Base-by-base conservation (phyloP, 2,113 vertebrate species). In the Callorhinus ursinus region DNA sequence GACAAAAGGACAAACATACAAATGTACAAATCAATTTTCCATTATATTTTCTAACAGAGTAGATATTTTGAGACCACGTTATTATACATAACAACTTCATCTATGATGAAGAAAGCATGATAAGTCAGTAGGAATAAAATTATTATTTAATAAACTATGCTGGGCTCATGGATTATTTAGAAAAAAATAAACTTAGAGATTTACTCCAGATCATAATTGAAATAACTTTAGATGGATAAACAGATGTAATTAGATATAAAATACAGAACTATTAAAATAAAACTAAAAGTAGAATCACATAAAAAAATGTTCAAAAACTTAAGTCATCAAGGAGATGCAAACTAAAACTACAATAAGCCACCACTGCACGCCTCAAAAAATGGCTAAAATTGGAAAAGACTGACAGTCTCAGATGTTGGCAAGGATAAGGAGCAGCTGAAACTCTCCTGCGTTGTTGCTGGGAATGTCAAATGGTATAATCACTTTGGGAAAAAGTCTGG, bases 211-310 rank as follows among this genome's bases (percentile, higher is more conserved):
- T 82, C 12, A 71, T 53, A 85, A 90, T 74, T n/a, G 79, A 93
- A 88, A 77, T 93, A 85, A 76, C 55, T 87, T 74, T 24, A 88
- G 61, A 55, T 88, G 28, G 24, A 61, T 93, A 89, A 63, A 95
- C 15, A n/a, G 16, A 65, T 77, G 5, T 65, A 69, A 83, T 86
- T 93, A 79, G 39, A 69, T 36, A 18, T 91, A 82, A 88, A 96
- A 88, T 88, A 72, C 26, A 84, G 82, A 96, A n/a, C 9, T 24
- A 91, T 80, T 85, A 86, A 95, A 76, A 55, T 84, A 67, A 94
- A 89, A 89, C 21, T 51, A 36, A 63, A 76, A 72, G 7, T 67
- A 74, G 51, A 83, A 90, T 4, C 31, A 59, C 89, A 76, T 90
- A 28, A 69, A 83, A 93, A 95, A 87, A 84, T 51, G 26, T 83